These are phyloP conservation scores for Craseonycteris thonglongyai DNA, from an alignment of 2,113 vertebrate genomes.

Conservation along the genomic window DNA sequence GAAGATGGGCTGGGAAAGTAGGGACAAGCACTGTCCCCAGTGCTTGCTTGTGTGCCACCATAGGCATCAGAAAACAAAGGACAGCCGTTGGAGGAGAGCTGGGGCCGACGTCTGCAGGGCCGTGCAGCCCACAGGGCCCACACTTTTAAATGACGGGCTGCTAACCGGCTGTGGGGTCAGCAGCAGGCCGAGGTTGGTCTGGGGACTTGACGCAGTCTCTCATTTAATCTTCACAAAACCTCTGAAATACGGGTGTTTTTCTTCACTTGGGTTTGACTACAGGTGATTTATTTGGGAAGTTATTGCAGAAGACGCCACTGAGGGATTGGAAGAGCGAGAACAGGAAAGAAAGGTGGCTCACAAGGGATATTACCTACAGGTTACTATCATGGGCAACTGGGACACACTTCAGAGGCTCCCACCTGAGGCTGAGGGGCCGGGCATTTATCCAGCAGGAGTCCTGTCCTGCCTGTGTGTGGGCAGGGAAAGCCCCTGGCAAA, in stretches of 20 bases:
- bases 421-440: too few relatives aligned
- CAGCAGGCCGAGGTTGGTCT: background rate
- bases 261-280: background rate
- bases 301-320: background rate
- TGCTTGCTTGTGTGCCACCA: rapidly evolving
- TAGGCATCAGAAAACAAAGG: background rate
- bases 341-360: too few relatives aligned
- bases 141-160: rapidly evolving
- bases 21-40: rapidly evolving
- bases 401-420: background rate
- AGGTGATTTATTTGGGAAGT: background rate
- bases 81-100: too few relatives aligned
- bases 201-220: background rate
- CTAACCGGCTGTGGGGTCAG: too few relatives aligned
- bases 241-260: background rate
- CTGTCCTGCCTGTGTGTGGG: background rate
- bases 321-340: background rate
- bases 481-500: background rate
- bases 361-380: background rate
- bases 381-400: rapidly evolving
- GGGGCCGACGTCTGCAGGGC: rapidly evolving
- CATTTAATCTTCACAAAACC: too few relatives aligned
- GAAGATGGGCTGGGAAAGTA: background rate
- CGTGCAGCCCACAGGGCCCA: rapidly evolving
- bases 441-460: background rate